These are phyloP conservation scores for Peromyscus leucopus DNA, from an alignment of 2,113 vertebrate genomes.

Conservation along the genomic window DNA sequence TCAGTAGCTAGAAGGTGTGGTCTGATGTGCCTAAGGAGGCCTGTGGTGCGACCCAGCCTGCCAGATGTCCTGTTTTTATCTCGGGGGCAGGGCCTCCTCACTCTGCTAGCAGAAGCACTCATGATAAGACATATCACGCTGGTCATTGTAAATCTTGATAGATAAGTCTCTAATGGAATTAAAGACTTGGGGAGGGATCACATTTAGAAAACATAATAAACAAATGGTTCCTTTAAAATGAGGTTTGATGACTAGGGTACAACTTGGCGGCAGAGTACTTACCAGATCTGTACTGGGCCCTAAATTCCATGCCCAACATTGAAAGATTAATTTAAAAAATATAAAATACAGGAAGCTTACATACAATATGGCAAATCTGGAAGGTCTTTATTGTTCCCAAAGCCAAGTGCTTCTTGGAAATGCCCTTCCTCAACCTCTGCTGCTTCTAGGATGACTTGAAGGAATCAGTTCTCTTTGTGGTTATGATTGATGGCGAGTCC, in stretches of 20 bases:
- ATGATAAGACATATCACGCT: not conserved
- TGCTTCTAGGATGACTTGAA: conserved; percentile 29
- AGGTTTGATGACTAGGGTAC: not conserved
- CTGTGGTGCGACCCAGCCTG: not conserved
- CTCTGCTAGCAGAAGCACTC: not conserved
- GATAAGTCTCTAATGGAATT: not conserved
- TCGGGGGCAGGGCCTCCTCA: not conserved
- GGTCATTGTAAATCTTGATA: not conserved
- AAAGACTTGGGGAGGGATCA: not conserved
- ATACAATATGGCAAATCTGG: not conserved
- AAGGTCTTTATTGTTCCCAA: not conserved
- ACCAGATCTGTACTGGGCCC: not conserved
- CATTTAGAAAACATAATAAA: not conserved
- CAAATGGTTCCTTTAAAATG: not conserved
- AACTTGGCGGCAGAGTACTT: not conserved
- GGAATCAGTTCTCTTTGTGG: conserved; percentile 6
- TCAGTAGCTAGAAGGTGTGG: too few species aligned
- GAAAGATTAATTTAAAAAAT: not conserved
- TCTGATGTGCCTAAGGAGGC: not conserved
- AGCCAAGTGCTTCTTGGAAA: not conserved
- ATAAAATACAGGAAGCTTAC: not conserved
- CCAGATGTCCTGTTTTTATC: not conserved
- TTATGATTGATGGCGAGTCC: not conserved
- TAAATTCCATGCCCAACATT: not conserved
- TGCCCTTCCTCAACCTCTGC: not conserved